These are phyloP conservation scores for Bergia puertoricense DNA, from an alignment of 92 coral and sea anemone genomes.

Conservation along the genomic window DNA sequence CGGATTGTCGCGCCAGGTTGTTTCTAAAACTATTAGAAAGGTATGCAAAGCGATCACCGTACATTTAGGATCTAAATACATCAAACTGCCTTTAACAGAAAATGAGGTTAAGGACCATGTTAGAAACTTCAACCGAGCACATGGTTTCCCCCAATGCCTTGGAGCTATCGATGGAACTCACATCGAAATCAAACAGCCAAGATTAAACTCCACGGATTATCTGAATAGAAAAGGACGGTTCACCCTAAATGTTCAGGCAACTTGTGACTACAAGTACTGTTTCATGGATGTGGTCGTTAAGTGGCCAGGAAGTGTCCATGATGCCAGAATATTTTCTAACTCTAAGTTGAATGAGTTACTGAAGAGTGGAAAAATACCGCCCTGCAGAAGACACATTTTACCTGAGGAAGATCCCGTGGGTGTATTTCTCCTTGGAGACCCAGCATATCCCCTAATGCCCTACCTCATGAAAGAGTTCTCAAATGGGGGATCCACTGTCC, in stretches of 20 bases:
- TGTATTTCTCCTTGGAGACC: conserved; percentile 44
- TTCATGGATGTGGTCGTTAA: conserved; percentile 49
- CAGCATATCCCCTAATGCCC: conserved; percentile 46
- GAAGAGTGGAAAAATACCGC: conserved; percentile 40
- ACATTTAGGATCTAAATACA: conserved; percentile 50
- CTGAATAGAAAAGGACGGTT: conserved; percentile 14
- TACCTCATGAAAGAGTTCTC: conserved; percentile 44
- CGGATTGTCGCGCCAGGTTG: conserved; percentile 36
- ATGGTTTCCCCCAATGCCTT: conserved; percentile 36
- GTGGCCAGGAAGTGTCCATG: conserved; percentile 50
- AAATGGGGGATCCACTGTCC: conserved; percentile 42
- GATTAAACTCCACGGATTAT: neutral
- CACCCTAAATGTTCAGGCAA: conserved; percentile 42
- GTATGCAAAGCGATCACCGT: conserved; percentile 42
- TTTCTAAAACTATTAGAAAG: conserved; percentile 37
- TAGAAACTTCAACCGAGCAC: conserved; percentile 30
- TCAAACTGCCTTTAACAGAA: conserved; percentile 39
- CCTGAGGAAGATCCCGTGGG: conserved; percentile 35
- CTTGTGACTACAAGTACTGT: conserved; percentile 40
- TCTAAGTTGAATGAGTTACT: conserved; percentile 32
- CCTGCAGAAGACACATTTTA: conserved; percentile 24
- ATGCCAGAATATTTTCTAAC: conserved; percentile 47
- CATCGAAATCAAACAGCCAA: conserved; percentile 19
- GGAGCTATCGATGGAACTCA: conserved; percentile 47
- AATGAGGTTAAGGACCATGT: conserved; percentile 42